These are phyloP conservation scores for Stenopsyche tienmushanensis DNA, from an alignment of 1,140 invertebrate species.

Conservation along the genomic window DNA sequence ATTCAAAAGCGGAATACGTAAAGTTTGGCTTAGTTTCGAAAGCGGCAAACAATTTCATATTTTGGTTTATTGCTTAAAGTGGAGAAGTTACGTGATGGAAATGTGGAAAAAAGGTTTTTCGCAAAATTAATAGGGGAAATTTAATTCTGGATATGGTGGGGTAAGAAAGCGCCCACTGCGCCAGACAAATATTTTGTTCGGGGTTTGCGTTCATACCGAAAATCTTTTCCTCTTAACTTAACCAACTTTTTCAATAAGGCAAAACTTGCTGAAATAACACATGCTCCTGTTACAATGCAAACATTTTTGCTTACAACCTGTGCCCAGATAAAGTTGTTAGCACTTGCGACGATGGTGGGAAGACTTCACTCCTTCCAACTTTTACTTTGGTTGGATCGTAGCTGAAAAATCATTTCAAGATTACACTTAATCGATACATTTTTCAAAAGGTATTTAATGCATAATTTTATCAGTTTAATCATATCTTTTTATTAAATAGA, in stretches of 20 bases:
- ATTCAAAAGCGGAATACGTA: not conserved
- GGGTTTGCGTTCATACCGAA: not conserved
- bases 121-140: not conserved
- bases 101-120: not conserved
- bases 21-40: not conserved
- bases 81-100: not conserved
- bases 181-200: slow-evolving; percentile 6
- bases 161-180: not conserved
- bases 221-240: slow-evolving; percentile 5
- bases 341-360: not conserved
- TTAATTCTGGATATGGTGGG: not conserved
- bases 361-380: not conserved
- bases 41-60: not conserved
- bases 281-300: slow-evolving; percentile 11
- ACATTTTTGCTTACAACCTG: slow-evolving; percentile 14
- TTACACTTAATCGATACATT: no score
- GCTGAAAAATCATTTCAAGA: no score
- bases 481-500: no score
- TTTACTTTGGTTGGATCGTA: not conserved
- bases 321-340: slow-evolving; percentile 10
- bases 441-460: no score
- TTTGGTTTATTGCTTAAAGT: no score
- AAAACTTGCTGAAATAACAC: slow-evolving; percentile 3
- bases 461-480: no score
- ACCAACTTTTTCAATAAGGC: slow-evolving; percentile 10